Evolutionary conservation across 1,140 invertebrate species (phyloP).

Genomic region (Trichonephila clavipes): DNA sequence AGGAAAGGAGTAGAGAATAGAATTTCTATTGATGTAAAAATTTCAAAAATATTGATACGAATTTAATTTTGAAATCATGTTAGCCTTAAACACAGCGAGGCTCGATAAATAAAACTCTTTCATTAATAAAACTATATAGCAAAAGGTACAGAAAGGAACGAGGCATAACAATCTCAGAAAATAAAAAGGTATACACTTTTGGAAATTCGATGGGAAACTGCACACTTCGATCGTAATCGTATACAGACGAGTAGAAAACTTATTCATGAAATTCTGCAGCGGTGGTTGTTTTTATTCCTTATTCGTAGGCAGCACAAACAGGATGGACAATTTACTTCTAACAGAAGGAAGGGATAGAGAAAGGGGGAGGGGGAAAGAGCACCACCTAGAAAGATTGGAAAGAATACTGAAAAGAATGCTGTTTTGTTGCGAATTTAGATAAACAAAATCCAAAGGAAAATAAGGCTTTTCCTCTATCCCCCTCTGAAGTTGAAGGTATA

Average conservation of each 20-base stretch:
- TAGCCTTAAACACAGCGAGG: too few relatives aligned
- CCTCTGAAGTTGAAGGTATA: too few relatives aligned
- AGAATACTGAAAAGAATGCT: constrained; percentile 20
- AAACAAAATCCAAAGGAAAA: neutral
- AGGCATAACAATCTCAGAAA: neutral
- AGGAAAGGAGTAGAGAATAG: too few relatives aligned
- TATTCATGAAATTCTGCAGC: constrained; percentile 66
- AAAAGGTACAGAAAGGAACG: neutral
- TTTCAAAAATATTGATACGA: too few relatives aligned
- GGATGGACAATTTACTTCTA: constrained; percentile 42
- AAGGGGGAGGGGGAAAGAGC: neutral
- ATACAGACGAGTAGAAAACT: constrained; percentile 48
- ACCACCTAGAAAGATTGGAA: neutral
- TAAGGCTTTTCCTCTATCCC: neutral
- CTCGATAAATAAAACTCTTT: too few relatives aligned
- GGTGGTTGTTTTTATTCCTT: constrained; percentile 27
- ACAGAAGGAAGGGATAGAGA: neutral
- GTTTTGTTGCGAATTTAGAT: constrained; percentile 1
- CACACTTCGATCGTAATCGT: constrained; percentile 44
- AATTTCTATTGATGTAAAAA: too few relatives aligned
- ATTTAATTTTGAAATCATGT: too few relatives aligned
- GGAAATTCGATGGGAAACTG: constrained; percentile 46
- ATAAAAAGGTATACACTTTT: neutral
- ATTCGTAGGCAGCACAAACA: constrained; percentile 24
- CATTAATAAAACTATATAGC: too few relatives aligned